Evolutionary conservation across 2,888 invertebrate genomes (phyloP).

Genomic region (Cloeon dipterum): DNA sequence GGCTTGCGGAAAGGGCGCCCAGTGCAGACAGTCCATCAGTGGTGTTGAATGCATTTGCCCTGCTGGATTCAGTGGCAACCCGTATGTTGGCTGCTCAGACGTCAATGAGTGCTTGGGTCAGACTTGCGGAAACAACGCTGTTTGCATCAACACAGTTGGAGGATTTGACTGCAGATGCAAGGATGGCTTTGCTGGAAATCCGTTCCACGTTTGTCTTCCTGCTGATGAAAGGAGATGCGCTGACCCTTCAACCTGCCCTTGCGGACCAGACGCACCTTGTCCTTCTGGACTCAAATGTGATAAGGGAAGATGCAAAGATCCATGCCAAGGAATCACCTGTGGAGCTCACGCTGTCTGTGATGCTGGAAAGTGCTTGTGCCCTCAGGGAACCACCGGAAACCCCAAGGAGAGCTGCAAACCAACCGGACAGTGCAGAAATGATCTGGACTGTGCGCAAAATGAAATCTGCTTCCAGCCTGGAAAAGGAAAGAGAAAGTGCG

Average conservation of each 20-base stretch:
- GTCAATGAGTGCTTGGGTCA: constrained; percentile 52
- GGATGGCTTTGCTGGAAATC: constrained; percentile 65
- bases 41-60: constrained; percentile 63
- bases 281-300: constrained; percentile 56
- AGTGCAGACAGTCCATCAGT: constrained; percentile 50
- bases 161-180: constrained; percentile 77
- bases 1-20: constrained; percentile 54
- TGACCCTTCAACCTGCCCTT: constrained; percentile 43
- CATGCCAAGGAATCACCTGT: constrained; percentile 50
- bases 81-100: constrained; percentile 42
- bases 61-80: constrained; percentile 65
- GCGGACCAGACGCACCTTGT: constrained; percentile 44
- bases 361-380: constrained; percentile 56
- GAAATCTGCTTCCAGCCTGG: constrained; percentile 76
- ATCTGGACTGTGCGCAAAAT: constrained; percentile 56
- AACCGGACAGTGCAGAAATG: constrained; percentile 54
- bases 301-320: constrained; percentile 46
- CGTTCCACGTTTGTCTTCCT: constrained; percentile 57
- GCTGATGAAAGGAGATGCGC: constrained; percentile 35
- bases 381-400: constrained; percentile 53
- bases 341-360: constrained; percentile 64
- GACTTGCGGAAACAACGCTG: constrained; percentile 63
- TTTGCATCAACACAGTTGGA: constrained; percentile 74
- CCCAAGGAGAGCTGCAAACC: constrained; percentile 46
- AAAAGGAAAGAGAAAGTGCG: constrained; percentile 55